phyloP scores from a whole-genome alignment of 1,140 invertebrate species.

The Papilio polytes region DNA sequence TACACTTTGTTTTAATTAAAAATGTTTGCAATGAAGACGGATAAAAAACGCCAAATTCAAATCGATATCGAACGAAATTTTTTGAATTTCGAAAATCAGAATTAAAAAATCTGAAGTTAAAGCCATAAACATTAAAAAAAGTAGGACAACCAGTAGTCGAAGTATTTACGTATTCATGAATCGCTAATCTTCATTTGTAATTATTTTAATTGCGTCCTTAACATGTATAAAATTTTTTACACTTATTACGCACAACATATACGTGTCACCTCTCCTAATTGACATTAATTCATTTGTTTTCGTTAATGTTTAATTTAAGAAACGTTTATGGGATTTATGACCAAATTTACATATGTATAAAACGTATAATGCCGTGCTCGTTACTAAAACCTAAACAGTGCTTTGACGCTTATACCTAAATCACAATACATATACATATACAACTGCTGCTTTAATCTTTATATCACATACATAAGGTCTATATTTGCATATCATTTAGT shows the following conservation, averaged over 20 bases:
- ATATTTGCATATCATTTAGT: conserved; percentile 4
- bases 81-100: too few relatives aligned
- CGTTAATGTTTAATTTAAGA: background rate
- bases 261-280: background rate
- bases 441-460: background rate
- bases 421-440: background rate
- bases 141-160: background rate
- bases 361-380: background rate
- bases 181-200: background rate
- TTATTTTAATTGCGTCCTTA: background rate
- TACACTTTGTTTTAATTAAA: too few relatives aligned
- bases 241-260: background rate
- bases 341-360: background rate
- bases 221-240: background rate
- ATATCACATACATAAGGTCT: background rate
- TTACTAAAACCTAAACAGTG: background rate
- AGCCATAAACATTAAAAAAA: too few relatives aligned
- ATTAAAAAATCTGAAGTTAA: too few relatives aligned
- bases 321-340: background rate
- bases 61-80: too few relatives aligned
- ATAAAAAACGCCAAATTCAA: too few relatives aligned
- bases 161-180: background rate
- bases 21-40: too few relatives aligned
- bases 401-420: conserved; percentile 1
- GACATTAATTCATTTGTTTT: conserved; percentile 25